These are phyloP conservation scores for Eupithecia abbreviata DNA, from an alignment of 2,888 invertebrate species.

Conservation along the genomic window DNA sequence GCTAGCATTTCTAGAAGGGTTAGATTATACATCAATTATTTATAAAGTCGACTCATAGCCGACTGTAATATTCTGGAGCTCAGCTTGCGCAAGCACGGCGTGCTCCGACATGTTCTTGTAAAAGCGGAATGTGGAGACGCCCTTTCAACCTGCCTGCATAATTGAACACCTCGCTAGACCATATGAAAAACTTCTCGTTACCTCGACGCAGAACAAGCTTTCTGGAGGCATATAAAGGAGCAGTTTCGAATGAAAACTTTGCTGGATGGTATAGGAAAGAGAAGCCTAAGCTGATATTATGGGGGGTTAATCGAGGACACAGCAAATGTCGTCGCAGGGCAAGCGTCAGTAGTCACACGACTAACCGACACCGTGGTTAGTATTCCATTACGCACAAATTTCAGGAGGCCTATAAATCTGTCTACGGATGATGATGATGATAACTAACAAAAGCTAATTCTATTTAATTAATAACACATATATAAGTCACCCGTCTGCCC, in stretches of 20 bases:
- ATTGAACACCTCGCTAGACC: constrained; percentile 32
- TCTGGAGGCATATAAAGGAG: neutral
- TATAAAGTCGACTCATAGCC: constrained; percentile 5
- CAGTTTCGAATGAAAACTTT: neutral
- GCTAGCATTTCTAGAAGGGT: constrained; percentile 5
- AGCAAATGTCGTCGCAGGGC: neutral
- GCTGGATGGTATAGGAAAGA: neutral
- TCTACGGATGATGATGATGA: neutral
- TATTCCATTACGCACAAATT: neutral
- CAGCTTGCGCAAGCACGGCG: constrained; percentile 16
- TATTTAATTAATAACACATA: neutral
- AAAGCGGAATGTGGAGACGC: constrained; percentile 23
- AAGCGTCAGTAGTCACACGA: neutral
- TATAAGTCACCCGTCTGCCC: neutral
- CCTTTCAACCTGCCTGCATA: constrained; percentile 39
- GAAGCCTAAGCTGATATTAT: neutral
- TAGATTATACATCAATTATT: constrained; percentile 36
- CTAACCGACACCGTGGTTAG: neutral
- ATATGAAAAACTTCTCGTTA: constrained; percentile 31
- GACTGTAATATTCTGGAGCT: constrained; percentile 21
- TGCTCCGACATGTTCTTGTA: constrained; percentile 18
- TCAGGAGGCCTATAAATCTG: too few relatives aligned
- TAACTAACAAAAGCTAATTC: neutral
- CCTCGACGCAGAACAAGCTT: constrained; percentile 9
- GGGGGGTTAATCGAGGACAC: neutral